Evolutionary conservation across 92 coral and sea anemone species (phyloP).

Genomic region (Chrysogorgia sp.): DNA sequence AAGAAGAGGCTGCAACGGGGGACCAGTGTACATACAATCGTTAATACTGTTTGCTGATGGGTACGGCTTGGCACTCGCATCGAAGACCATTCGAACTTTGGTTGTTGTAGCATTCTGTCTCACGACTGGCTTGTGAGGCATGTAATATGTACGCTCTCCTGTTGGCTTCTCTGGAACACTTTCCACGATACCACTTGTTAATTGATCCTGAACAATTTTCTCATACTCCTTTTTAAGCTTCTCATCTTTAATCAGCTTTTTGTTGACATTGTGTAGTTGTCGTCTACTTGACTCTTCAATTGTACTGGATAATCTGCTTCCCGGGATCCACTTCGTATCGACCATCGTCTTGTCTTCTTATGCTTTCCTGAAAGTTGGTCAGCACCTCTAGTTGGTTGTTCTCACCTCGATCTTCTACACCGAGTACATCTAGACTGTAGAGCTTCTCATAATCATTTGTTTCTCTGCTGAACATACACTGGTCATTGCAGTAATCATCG

Average conservation of each 20-base stretch:
- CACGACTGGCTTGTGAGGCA: constrained; percentile 70
- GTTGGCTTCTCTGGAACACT: constrained; percentile 41
- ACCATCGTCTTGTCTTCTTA: constrained; percentile 31
- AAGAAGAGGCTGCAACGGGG: constrained; percentile 62
- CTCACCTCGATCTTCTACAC: constrained; percentile 49
- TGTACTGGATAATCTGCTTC: not conserved
- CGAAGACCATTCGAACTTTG: constrained; percentile 65
- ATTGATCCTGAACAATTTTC: constrained; percentile 42
- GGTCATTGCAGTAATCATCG: not conserved
- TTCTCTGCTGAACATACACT: constrained; percentile 17
- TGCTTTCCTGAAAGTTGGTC: constrained; percentile 47
- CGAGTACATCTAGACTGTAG: constrained; percentile 60
- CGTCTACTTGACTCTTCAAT: not conserved
- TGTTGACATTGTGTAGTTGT: constrained; percentile 30
- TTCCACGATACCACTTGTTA: constrained; percentile 52
- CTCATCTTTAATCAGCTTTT: constrained; percentile 42
- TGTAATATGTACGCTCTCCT: constrained; percentile 47
- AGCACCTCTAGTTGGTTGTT: constrained; percentile 49
- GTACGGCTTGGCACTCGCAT: constrained; percentile 64
- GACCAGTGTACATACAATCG: constrained; percentile 63
- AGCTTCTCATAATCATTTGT: constrained; percentile 28
- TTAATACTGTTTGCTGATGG: constrained; percentile 62
- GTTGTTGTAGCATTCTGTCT: constrained; percentile 60
- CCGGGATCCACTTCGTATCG: constrained; percentile 44
- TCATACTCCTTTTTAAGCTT: too few species aligned